Base-by-base conservation (phyloP, 2,797 vertebrate species). In the Gambelia wislizenii region DNA sequence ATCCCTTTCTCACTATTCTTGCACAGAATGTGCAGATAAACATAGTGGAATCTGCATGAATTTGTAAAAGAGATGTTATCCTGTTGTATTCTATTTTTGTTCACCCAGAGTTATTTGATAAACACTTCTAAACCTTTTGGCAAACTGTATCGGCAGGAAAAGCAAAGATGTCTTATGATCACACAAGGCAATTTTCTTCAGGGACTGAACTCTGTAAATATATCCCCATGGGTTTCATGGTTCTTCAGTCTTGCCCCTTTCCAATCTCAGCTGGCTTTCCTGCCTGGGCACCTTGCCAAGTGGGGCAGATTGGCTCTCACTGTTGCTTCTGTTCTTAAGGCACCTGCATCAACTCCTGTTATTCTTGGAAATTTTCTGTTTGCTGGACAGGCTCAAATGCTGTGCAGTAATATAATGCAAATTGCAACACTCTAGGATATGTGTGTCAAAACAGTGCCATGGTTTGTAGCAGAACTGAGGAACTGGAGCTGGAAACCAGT, bases 351-450 rank as follows among this genome's bases (percentile, higher is more conserved):
- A 93, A 96, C 94, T 88, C 95, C 97, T 97, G 96, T 96, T 97
- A 96, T 95, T 97, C 95, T 94, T 95, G 96, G 96, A 97, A 95
- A 96, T 96, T 94, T 97, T 96, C 96, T 96, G 96, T 96, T 96
- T 96, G 92, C 97, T 98, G 98, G 98, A 98, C 90, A 72, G 94
- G 96, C 96, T 98, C 98, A 98, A 98, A 97, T 92, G 95, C 98
- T 94, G 94, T 89, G 96, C 96, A 97, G 97, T 99, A 99, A 99
- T 98, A 98, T 98, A 97, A 98, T 98, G 98, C 98, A 99, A 98
- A 98, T 95, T 97, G 98, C 96, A 97, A 97, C 96, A 85, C 97
- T 96, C 96, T 92, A 94, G 96, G 96, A 95, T 95, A 94, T 95
- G 96, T 97, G 97, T 98, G 98, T 98, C 97, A 97, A 96, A 96